Conservation (phyloP, 1,140 invertebrate genomes). For the Bombus soroeensis region DNA sequence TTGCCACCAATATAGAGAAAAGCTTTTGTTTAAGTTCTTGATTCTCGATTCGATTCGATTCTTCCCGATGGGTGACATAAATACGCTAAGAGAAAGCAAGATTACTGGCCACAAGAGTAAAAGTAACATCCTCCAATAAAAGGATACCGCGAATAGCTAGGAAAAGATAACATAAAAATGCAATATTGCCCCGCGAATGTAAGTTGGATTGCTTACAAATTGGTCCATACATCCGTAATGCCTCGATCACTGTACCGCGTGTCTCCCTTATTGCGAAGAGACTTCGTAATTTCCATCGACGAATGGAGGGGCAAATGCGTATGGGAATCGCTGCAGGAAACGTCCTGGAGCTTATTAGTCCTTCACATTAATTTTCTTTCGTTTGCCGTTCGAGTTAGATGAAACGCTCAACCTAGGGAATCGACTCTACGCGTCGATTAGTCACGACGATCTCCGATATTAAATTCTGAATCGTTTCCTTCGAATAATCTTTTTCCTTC, state of each 20-base stretch:
- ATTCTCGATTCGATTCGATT: background rate
- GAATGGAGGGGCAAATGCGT: conserved; percentile 65
- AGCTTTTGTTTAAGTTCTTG: background rate
- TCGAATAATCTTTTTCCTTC: background rate
- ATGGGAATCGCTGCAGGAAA: conserved; percentile 60
- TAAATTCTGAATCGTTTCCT: background rate
- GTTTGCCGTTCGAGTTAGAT: conserved; percentile 32
- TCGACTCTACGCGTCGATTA: conserved; percentile 18
- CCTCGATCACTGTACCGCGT: conserved; percentile 74
- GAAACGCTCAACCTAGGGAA: conserved; percentile 4
- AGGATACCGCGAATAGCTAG: conserved; percentile 52
- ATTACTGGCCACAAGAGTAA: background rate
- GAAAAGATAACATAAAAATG: conserved; percentile 78
- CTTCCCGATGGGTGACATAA: background rate
- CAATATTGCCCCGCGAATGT: conserved; percentile 80
- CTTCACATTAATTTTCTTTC: conserved; percentile 67
- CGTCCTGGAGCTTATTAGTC: conserved; percentile 57
- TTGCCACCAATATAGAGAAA: background rate
- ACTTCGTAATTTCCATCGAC: conserved; percentile 76
- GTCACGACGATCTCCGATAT: conserved; percentile 8
- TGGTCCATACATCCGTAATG: conserved; percentile 83
- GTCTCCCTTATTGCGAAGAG: conserved; percentile 70
- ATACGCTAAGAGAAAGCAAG: conserved; percentile 20
- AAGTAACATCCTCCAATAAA: background rate
- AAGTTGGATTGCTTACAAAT: conserved; percentile 84